phyloP scores from a whole-genome alignment of 1,140 invertebrate species.

The Drosophila repleta region DNA sequence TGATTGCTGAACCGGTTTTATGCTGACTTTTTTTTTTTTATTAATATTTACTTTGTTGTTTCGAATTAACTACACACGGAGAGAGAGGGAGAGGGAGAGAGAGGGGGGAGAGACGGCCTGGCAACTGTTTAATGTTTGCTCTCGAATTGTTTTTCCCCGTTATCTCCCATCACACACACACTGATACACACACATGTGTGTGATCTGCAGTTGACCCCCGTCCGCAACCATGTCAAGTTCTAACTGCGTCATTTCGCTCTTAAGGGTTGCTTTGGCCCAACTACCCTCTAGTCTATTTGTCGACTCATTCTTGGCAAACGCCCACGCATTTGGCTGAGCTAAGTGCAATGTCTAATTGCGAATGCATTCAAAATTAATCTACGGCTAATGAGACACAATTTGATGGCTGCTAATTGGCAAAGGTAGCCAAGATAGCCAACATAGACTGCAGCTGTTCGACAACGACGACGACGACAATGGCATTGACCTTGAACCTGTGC shows the following conservation, averaged over 20 bases:
- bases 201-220: constrained; percentile 17
- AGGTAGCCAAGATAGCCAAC: neutral
- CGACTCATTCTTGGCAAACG: constrained; percentile 51
- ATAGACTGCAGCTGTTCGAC: constrained; percentile 28
- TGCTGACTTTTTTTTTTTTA: constrained; percentile 1
- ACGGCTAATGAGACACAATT: constrained; percentile 69
- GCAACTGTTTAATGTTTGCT: constrained; percentile 40
- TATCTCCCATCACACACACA: constrained; percentile 63
- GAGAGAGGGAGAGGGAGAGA: neutral
- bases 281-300: constrained; percentile 4
- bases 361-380: constrained; percentile 73
- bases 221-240: constrained; percentile 22
- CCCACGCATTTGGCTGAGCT: constrained; percentile 40
- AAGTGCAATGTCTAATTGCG: constrained; percentile 69
- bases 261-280: constrained; percentile 22
- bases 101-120: constrained; percentile 1
- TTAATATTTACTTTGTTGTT: constrained; percentile 6
- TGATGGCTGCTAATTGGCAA: constrained; percentile 58
- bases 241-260: constrained; percentile 32
- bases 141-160: constrained; percentile 53
- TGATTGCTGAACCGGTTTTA: constrained; percentile 54
- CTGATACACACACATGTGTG: neutral
- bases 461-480: constrained; percentile 47
- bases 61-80: neutral
- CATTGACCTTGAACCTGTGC: constrained; percentile 65